Base-by-base conservation (phyloP, 2,888 invertebrate species). In the Gortyna flavago region DNA sequence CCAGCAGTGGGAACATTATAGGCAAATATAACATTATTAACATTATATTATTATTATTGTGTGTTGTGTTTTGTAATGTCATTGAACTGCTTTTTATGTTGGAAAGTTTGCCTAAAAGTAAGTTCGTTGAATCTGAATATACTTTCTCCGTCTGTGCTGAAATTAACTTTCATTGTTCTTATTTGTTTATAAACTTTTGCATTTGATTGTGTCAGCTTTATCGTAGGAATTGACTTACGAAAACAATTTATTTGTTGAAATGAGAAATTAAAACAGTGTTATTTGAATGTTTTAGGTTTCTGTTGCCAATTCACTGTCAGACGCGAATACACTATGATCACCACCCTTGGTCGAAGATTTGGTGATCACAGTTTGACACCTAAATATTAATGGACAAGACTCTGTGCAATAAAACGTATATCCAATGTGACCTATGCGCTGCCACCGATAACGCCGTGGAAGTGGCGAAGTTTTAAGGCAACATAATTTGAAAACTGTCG, bases 101-200 rank as follows among this genome's bases (percentile, higher is more conserved):
- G 3, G 5, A 80, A 51, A 59, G 3, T 59, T 72, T 16, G 13
- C 18, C 59, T 13, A 32, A 81, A 72, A 61, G 61, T 80, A 75
- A 59, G 29, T 80, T 59, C 7, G 16, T 44, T 29, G 51, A 74
- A 44, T 69, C 35, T 69, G 35, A 69, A 54, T 11, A 35, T 32
- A 65, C 38, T 67, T 81, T n/a, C 29, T 44, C 13, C 16, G 29
- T 44, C 51, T 66, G 41, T 35, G 16, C 35, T 66, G 29, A 81
- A 81, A 75, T 81, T 62, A 32, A 81, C 21, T 54, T 81, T 54
- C 7, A 59, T 51, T 66, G 59, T 66, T 74, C 65, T 18, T 59
- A 65, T 81, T 81, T 81, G 66, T 48, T 79, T 21, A 2, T 16
- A 16, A 81, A 67, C 16, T 29, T 81, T 54, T 51, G 54, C 51